Evolutionary conservation across 2,888 invertebrate species (phyloP), one percentile per base, ranked within the genome.

Genomic region (Arrhopalites spinosus): DNA sequence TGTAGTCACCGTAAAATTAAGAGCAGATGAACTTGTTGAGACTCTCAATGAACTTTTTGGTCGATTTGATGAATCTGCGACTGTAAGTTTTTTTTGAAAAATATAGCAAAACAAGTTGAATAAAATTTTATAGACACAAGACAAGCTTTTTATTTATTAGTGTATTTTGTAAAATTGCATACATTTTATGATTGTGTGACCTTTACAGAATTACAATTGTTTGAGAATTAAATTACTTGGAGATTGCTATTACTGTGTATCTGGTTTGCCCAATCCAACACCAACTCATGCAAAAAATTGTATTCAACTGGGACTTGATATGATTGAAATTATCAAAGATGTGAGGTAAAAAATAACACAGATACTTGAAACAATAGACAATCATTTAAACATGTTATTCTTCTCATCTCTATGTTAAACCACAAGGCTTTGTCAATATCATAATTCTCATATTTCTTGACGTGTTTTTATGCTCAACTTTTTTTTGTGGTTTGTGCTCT

Each of bases 181-280:
- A 53, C 50, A 17, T 66, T 29, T 64, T 36, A 63, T 7, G 7
- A 53, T 13, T 70, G 66, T 36, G 17, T 64, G 7, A 64, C 5
- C 23, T 69, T 17, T 69, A 17, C 30, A 87, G 87, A 83, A 81
- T 29, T 84, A 86, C 78, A 83, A 85, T 67, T 88, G 87, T 78
- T 87, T 95, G 73, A 87, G 96, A 72, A 96, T 96, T 73, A 96
- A 96, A 85, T 94, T 96, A 84, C 88, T 96, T 78, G 96, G 96
- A 0, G 96, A 96, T 84, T 96, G 96, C 84, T 96, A 96, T 85
- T 96, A 96, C 85, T 95, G 95, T 84, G 94, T 95, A 1, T 92
- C 93, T 53, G 96, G 96, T 0, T 89, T 96, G 71, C 94, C 94
- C 0, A 89, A 90, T 67, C 91, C 92, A 0, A 92, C 90, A 78